A percentile compares a stretch with the other conserved stretches of the same genome.
Conservation (phyloP, 2,113 vertebrate genomes). For the Muntiacus muntjak region DNA sequence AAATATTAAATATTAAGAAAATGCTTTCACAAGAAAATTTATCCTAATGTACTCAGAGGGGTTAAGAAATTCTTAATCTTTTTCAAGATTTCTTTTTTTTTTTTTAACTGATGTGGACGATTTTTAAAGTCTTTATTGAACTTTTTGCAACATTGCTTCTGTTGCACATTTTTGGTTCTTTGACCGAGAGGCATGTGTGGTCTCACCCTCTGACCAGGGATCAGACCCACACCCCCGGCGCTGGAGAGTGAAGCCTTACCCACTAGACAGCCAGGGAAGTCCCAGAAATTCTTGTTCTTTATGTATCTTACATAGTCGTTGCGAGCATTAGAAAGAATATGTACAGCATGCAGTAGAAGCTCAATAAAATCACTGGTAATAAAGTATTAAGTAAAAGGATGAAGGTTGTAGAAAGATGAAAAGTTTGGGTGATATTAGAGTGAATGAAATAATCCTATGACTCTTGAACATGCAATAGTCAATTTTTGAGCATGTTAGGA, state of each 20-base stretch:
- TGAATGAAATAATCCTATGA: neutral
- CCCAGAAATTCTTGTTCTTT: neutral
- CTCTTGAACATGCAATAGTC: neutral
- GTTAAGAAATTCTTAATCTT: neutral
- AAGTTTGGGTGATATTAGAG: neutral
- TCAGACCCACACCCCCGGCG: accelerated
- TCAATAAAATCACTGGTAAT: neutral
- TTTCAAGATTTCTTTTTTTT: neutral
- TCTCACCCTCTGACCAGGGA: neutral
- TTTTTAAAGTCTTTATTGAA: neutral
- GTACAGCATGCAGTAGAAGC: neutral
- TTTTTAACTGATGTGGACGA: neutral
- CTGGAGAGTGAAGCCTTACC: neutral
- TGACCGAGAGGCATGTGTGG: neutral
- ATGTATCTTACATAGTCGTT: neutral
- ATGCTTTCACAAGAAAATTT: neutral
- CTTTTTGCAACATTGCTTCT: neutral
- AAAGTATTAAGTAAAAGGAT: neutral
- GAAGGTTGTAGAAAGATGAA: neutral
- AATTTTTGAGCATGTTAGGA: neutral
- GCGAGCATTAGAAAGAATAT: neutral
- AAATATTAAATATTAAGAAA: neutral
- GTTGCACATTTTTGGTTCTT: neutral
- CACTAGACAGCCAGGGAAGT: neutral
- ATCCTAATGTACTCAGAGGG: neutral